Base-by-base conservation (phyloP, 2,888 invertebrate genomes). In the Synergus umbraculus region DNA sequence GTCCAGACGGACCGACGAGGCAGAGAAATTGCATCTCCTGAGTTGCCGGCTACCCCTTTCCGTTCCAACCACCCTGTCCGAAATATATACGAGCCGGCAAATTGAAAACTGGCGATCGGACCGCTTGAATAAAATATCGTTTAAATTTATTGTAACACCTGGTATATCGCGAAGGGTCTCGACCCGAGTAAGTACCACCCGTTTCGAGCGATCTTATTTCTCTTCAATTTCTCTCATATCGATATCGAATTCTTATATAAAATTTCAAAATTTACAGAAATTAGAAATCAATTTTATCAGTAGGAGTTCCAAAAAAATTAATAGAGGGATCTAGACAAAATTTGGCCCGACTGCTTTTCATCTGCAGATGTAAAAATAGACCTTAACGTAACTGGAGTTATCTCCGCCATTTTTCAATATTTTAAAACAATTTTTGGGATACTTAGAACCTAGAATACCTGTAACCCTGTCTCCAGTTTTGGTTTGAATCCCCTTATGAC, bases 61-160 rank as follows among this genome's bases (percentile, higher is more conserved):
- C 69, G n/a, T 69, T 37, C 73, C 29, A 54, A 3, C 29, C 46
- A 44, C 54, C 54, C 73, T n/a, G 54, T 49, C 49, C 73, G 37
- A 90, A 90, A 91, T 91, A 90, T 91, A 91, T 91, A 91, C 90
- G 91, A 89, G 88, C 89, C 87, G 90, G 89, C 91, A 91, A 92
- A 92, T 92, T 92, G 91, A 92, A 92, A 91, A 91, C 89, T 91
- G 90, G 90, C 90, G 89, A 91, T 91, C 90, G 90, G 88, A 85
- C 90, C 88, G 90, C 89, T 87, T 92, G 91, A 92, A 92, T 92
- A 92, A 92, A 90, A 91, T 92, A 92, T 91, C 90, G 89, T 85
- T 88, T 89, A 90, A 91, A 92, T 92, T 91, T 91, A 92, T 92
- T 88, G 89, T 89, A 91, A 91, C 91, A 91, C 91, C 91, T 90